Conservation (phyloP, 2,113 vertebrate species). For the Thunnus maccoyii region DNA sequence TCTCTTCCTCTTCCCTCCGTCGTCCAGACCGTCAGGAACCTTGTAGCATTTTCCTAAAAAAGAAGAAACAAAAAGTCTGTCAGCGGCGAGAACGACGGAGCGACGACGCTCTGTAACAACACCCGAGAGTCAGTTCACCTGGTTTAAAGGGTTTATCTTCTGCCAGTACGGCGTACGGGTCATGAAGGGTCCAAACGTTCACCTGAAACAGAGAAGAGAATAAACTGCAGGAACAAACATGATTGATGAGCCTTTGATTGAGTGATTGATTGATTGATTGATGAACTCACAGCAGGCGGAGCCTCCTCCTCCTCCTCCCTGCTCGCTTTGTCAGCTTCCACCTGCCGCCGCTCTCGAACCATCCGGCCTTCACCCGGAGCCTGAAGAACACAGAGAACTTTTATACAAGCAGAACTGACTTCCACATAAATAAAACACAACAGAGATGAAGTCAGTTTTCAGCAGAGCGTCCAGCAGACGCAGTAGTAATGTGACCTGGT, state of each 20-base stretch:
- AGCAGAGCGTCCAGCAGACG: too few relatives aligned
- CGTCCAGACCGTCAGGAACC: conserved; percentile 84
- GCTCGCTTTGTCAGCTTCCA: conserved; percentile 34
- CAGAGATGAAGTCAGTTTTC: too few relatives aligned
- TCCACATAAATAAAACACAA: background rate
- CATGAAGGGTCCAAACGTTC: conserved; percentile 86
- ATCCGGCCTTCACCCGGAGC: conserved; percentile 57
- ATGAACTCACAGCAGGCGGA: conserved; percentile 9
- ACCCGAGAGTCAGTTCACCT: conserved; percentile 78
- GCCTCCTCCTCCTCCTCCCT: conserved; percentile 38
- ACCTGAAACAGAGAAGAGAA: conserved; percentile 71
- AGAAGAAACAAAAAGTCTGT: too few relatives aligned
- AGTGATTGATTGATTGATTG: too few relatives aligned
- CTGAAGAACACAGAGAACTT: conserved; percentile 52
- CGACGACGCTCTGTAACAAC: too few relatives aligned
- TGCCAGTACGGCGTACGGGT: conserved; percentile 82
- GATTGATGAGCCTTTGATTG: background rate
- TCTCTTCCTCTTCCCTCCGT: conserved; percentile 88
- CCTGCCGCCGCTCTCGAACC: conserved; percentile 69
- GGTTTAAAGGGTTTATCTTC: conserved; percentile 86
- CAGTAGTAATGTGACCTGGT: conserved; percentile 78
- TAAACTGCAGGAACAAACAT: background rate
- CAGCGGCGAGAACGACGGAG: too few relatives aligned
- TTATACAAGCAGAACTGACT: too few relatives aligned
- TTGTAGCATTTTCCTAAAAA: conserved; percentile 86